Evolutionary conservation across 1,140 invertebrate genomes (phyloP).

Genomic region (Drosophila repletoides): DNA sequence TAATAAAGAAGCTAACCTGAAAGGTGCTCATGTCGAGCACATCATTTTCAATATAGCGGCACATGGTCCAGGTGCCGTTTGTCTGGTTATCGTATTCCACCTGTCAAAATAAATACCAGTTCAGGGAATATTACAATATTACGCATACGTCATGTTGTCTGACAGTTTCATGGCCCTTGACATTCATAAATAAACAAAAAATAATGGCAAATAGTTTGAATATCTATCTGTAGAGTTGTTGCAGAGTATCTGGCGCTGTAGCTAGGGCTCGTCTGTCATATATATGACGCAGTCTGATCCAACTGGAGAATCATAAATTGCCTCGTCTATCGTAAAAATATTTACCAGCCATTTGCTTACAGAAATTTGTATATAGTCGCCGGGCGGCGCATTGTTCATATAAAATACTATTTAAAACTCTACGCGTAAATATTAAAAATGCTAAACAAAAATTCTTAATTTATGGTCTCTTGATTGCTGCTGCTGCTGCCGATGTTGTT

Average conservation of each 20-base stretch:
- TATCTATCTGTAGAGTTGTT: conserved; percentile 29
- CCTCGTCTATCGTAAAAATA: conserved; percentile 66
- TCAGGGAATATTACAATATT: conserved; percentile 33
- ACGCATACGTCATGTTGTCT: conserved; percentile 48
- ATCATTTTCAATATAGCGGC: conserved; percentile 43
- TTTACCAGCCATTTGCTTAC: conserved; percentile 41
- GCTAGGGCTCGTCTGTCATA: not conserved
- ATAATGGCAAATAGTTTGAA: conserved; percentile 39
- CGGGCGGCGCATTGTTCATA: conserved; percentile 18
- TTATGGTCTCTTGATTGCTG: not conserved
- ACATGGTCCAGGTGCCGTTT: conserved; percentile 48
- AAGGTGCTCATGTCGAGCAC: conserved; percentile 44
- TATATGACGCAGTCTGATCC: conserved; percentile 23
- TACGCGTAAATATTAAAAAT: conserved; percentile 37
- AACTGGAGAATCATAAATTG: conserved; percentile 45
- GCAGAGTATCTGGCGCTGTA: not conserved
- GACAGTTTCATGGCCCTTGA: conserved; percentile 51
- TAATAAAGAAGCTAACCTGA: conserved; percentile 70
- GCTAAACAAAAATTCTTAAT: conserved; percentile 43
- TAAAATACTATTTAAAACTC: conserved; percentile 64
- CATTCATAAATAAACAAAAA: conserved; percentile 26
- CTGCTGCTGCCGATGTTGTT: not conserved
- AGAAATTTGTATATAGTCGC: conserved; percentile 57
- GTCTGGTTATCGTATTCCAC: conserved; percentile 26
- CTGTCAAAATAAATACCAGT: conserved; percentile 16